phyloP scores from a whole-genome alignment of 2,113 vertebrate genomes.

The Symphodus melops region DNA sequence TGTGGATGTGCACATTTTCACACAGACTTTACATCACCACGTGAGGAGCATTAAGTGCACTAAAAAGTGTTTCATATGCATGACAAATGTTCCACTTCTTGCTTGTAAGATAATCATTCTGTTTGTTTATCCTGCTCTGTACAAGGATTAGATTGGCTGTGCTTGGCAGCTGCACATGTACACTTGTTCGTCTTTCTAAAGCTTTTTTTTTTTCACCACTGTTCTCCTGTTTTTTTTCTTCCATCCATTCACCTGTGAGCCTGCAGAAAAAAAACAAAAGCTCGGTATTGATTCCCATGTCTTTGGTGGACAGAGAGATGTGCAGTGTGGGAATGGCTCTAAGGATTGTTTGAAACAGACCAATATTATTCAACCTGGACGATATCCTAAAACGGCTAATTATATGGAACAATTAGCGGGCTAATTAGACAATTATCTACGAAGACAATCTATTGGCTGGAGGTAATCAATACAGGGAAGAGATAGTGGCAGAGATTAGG shows the following conservation, averaged over 20 bases:
- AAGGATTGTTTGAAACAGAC: slow-evolving; percentile 70
- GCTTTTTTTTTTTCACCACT: not conserved
- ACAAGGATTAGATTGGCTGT: not conserved
- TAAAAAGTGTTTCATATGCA: no score
- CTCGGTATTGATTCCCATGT: slow-evolving; percentile 69
- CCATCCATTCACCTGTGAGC: slow-evolving; percentile 37
- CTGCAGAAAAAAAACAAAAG: slow-evolving; percentile 35
- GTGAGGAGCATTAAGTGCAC: no score
- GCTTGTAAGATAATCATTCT: not conserved
- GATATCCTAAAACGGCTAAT: slow-evolving; percentile 86
- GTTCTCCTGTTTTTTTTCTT: slow-evolving; percentile 18
- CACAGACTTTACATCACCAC: no score
- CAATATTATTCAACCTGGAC: slow-evolving; percentile 81
- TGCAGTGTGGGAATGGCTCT: slow-evolving; percentile 57
- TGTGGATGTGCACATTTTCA: no score
- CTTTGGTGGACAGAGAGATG: slow-evolving; percentile 58
- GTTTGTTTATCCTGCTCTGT: not conserved
- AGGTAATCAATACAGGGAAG: slow-evolving; percentile 72
- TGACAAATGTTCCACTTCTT: no score
- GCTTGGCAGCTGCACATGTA: not conserved
- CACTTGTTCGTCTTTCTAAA: not conserved
- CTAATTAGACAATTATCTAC: slow-evolving; percentile 86
- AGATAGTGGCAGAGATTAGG: slow-evolving; percentile 61
- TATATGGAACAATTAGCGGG: slow-evolving; percentile 82
- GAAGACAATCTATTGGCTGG: slow-evolving; percentile 77